These are phyloP conservation scores for Criorhina ranunculi DNA, from an alignment of 2,888 invertebrate genomes.

Conservation along the genomic window DNA sequence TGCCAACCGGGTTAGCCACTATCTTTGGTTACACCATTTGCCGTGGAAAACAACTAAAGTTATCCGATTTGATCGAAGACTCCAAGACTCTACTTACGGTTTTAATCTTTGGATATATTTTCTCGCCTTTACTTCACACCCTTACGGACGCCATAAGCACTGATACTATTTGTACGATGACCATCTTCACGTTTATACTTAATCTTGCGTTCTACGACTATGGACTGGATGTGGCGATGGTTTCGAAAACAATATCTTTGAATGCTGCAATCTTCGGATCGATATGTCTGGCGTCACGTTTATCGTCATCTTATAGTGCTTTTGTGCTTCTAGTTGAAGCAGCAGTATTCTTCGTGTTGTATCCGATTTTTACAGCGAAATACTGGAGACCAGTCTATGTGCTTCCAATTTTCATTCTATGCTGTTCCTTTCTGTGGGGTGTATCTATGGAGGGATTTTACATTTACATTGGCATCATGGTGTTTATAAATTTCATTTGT, in stretches of 20 bases:
- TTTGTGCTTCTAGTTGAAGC: conserved; percentile 95
- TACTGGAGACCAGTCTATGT: conserved; percentile 87
- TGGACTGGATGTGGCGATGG: conserved; percentile 92
- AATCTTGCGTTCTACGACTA: conserved; percentile 98
- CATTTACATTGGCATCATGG: conserved; percentile 87
- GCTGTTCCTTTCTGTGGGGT: conserved; percentile 86
- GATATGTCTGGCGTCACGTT: conserved; percentile 96
- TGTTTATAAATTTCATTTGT: conserved; percentile 89
- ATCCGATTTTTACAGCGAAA: conserved; percentile 91
- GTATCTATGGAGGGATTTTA: conserved; percentile 87
- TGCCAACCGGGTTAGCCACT: conserved; percentile 86
- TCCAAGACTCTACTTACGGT: conserved; percentile 92
- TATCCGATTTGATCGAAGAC: conserved; percentile 86
- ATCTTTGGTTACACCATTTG: conserved; percentile 88
- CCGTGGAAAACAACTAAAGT: conserved; percentile 79
- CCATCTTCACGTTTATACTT: conserved; percentile 93
- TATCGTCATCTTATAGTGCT: conserved; percentile 93
- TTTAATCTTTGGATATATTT: conserved; percentile 92
- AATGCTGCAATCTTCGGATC: conserved; percentile 98
- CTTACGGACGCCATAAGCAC: conserved; percentile 98
- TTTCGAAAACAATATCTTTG: conserved; percentile 95
- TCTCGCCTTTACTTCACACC: conserved; percentile 96
- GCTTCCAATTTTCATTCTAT: conserved; percentile 85
- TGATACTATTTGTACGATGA: conserved; percentile 98
- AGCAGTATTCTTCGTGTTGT: conserved; percentile 94